A percentile compares a stretch with the other conserved stretches of the same genome.
phyloP scores from a whole-genome alignment of 2,113 vertebrate species.

The Dipodomys merriami region DNA sequence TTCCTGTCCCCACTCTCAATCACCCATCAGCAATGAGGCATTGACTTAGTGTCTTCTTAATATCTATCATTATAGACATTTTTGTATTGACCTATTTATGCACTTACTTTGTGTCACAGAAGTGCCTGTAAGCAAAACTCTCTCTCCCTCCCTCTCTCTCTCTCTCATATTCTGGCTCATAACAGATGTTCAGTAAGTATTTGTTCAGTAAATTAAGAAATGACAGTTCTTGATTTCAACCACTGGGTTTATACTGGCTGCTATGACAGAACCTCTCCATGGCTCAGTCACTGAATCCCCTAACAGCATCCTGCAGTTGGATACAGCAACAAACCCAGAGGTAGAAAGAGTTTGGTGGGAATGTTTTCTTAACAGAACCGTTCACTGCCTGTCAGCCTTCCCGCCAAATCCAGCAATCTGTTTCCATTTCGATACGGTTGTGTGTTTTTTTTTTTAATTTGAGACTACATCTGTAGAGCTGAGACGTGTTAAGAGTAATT shows the following conservation, averaged over 20 bases:
- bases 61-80: not conserved
- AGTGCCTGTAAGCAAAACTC: not conserved
- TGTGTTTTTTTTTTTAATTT: conserved; percentile 72
- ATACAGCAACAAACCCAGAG: conserved; percentile 61
- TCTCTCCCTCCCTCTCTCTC: not conserved
- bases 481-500: conserved; percentile 72
- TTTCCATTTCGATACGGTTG: conserved; percentile 80
- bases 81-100: not conserved
- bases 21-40: not conserved
- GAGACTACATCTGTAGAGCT: conserved; percentile 81
- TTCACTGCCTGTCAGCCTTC: conserved; percentile 69
- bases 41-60: not conserved
- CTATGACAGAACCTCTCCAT: not conserved
- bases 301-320: conserved; percentile 58
- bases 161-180: not conserved
- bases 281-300: not conserved
- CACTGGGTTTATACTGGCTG: not conserved
- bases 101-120: not conserved
- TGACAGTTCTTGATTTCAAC: not conserved
- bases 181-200: not conserved
- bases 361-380: conserved; percentile 76
- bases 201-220: not conserved
- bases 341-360: conserved; percentile 67
- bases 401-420: conserved; percentile 77
- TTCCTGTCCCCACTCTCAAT: not conserved